Conservation (phyloP, 2,888 invertebrate species). For the Nymphalis c-album region DNA sequence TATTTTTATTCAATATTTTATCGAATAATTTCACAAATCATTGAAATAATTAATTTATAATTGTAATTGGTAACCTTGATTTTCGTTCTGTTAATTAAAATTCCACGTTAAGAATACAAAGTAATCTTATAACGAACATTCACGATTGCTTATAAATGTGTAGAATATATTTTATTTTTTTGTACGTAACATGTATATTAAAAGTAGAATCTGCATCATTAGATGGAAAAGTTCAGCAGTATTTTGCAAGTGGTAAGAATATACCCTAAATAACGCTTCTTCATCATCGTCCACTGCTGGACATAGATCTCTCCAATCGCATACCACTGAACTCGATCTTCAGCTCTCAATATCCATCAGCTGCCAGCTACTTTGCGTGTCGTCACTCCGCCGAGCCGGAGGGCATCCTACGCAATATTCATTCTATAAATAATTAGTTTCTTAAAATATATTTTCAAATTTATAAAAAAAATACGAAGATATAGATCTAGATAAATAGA, state of each 20-base stretch:
- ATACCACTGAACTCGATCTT: too few relatives aligned
- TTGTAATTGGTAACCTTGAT: conserved; percentile 3
- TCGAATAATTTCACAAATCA: conserved; percentile 22
- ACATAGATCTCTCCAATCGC: too few relatives aligned
- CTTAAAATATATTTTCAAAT: too few relatives aligned
- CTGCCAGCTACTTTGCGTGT: too few relatives aligned
- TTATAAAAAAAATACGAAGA: too few relatives aligned
- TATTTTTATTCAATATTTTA: conserved; percentile 7
- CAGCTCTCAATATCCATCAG: too few relatives aligned
- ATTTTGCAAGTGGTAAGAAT: conserved; percentile 51
- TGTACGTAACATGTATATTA: not conserved
- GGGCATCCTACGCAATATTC: too few relatives aligned
- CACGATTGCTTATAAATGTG: conserved; percentile 1
- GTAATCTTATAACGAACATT: not conserved
- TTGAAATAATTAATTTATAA: conserved; percentile 3
- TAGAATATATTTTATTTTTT: not conserved
- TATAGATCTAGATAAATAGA: too few relatives aligned
- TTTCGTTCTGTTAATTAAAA: conserved; percentile 1
- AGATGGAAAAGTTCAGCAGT: conserved; percentile 30
- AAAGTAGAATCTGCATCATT: conserved; percentile 21
- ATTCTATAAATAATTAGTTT: too few relatives aligned
- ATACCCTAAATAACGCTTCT: too few relatives aligned
- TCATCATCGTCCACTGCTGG: too few relatives aligned
- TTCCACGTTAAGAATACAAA: not conserved
- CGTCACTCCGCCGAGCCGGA: too few relatives aligned